Conservation (phyloP, 2,797 vertebrate genomes). For the Nothura maculosa region DNA sequence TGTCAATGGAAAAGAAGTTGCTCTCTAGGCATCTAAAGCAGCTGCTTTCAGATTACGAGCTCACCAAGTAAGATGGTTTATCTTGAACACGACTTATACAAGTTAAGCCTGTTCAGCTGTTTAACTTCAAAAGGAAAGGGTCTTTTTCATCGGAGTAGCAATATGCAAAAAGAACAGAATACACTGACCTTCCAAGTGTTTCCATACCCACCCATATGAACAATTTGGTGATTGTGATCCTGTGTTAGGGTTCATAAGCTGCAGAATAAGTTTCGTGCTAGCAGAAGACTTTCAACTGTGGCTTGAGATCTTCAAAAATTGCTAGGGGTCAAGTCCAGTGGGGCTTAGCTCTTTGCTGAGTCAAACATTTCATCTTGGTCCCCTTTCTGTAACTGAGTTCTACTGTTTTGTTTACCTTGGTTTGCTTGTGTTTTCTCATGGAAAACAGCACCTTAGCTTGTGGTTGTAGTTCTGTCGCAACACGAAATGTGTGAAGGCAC, state of each 20-base stretch:
- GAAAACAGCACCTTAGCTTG: background rate
- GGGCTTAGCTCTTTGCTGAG: background rate
- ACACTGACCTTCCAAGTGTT: background rate
- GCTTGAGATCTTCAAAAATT: background rate
- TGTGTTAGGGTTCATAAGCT: background rate
- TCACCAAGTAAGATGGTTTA: constrained; percentile 90
- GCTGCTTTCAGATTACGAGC: constrained; percentile 95
- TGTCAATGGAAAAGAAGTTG: constrained; percentile 99
- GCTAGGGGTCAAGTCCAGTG: background rate
- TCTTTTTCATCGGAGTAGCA: background rate
- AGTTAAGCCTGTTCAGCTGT: background rate
- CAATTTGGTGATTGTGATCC: background rate
- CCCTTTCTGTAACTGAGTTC: background rate
- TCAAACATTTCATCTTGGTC: background rate
- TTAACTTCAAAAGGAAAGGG: background rate
- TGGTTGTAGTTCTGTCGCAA: background rate
- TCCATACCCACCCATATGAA: background rate
- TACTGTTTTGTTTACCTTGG: background rate
- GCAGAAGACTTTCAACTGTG: background rate
- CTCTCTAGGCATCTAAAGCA: constrained; percentile 97
- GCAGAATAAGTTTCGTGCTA: background rate
- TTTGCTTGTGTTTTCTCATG: background rate
- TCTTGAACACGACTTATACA: background rate
- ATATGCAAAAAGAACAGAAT: background rate
- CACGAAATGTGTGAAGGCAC: background rate